A percentile compares a stretch with the other conserved stretches of the same genome.
These are phyloP conservation scores for Sycon ciliatum DNA, from an alignment of 37 sponge, comb jelly and placozoan genomes.

Conservation along the genomic window DNA sequence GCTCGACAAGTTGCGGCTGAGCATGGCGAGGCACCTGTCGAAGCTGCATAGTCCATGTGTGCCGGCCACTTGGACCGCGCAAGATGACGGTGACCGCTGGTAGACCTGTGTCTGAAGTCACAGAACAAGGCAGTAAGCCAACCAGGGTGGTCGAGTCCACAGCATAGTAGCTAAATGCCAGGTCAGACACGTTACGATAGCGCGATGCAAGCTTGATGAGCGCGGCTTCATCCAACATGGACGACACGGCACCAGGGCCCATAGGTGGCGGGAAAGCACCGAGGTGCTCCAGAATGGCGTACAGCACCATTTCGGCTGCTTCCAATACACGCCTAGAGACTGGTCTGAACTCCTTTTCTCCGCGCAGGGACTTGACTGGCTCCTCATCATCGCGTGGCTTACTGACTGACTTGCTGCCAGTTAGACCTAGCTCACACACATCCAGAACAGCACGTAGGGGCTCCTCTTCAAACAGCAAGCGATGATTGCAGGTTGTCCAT, in stretches of 20 bases:
- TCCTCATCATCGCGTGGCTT: background rate
- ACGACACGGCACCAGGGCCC: constrained; percentile 55
- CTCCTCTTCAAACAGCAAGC: constrained; percentile 51
- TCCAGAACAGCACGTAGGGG: constrained; percentile 38
- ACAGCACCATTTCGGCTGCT: constrained; percentile 69
- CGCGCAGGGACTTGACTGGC: too few species aligned
- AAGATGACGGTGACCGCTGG: constrained; percentile 68
- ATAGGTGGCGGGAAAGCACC: constrained; percentile 71
- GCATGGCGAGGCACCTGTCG: constrained; percentile 36
- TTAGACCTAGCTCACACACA: constrained; percentile 69
- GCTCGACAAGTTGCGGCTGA: constrained; percentile 16
- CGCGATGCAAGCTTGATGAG: constrained; percentile 17
- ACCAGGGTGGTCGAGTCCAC: constrained; percentile 63
- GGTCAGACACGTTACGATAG: too few species aligned
- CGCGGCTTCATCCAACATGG: constrained; percentile 53
- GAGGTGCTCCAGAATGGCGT: constrained; percentile 51
- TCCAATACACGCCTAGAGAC: constrained; percentile 71
- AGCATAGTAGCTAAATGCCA: constrained; percentile 67
- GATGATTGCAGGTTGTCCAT: constrained; percentile 49
- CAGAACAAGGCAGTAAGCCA: constrained; percentile 54
- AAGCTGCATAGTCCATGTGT: constrained; percentile 83
- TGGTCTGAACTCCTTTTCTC: constrained; percentile 55
- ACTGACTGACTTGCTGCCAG: constrained; percentile 59
- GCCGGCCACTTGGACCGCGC: constrained; percentile 56
- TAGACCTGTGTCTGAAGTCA: constrained; percentile 18